Percentiles rank a stretch among this genome's conserved stretches.
phyloP scores from a whole-genome alignment of 2,797 vertebrate species.

The Gobio occitaniae region DNA sequence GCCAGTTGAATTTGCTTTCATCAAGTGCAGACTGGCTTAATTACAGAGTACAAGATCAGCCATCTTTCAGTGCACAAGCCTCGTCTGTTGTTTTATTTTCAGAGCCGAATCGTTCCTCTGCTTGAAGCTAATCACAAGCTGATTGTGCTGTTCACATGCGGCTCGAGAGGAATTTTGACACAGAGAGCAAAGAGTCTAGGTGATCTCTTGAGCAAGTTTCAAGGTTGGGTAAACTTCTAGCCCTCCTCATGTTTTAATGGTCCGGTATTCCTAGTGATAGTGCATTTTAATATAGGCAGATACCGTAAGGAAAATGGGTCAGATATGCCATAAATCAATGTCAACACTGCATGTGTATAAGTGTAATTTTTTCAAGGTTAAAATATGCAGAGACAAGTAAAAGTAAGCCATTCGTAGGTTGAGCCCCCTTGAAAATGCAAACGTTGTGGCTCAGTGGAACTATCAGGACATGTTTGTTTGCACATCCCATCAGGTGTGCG shows the following conservation, averaged over 20 bases:
- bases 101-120: conserved; percentile 75
- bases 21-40: conserved; percentile 83
- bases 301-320: background rate
- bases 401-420: background rate
- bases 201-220: conserved; percentile 34
- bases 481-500: background rate
- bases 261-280: background rate
- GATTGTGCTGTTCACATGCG: conserved; percentile 70
- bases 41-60: conserved; percentile 77
- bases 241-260: background rate
- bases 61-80: conserved; percentile 79
- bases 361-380: conserved; percentile 20
- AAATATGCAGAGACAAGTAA: conserved; percentile 1
- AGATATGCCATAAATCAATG: conserved; percentile 22
- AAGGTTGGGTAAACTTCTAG: conserved; percentile 38
- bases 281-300: background rate
- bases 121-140: conserved; percentile 80
- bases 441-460: background rate
- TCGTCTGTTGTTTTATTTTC: conserved; percentile 72
- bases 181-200: conserved; percentile 43
- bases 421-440: background rate
- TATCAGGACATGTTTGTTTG: conserved; percentile 2
- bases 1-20: conserved; percentile 83
- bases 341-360: background rate
- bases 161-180: conserved; percentile 69